These are phyloP conservation scores for Pipistrellus pygmaeus DNA, from an alignment of 2,797 vertebrate species.

Conservation along the genomic window DNA sequence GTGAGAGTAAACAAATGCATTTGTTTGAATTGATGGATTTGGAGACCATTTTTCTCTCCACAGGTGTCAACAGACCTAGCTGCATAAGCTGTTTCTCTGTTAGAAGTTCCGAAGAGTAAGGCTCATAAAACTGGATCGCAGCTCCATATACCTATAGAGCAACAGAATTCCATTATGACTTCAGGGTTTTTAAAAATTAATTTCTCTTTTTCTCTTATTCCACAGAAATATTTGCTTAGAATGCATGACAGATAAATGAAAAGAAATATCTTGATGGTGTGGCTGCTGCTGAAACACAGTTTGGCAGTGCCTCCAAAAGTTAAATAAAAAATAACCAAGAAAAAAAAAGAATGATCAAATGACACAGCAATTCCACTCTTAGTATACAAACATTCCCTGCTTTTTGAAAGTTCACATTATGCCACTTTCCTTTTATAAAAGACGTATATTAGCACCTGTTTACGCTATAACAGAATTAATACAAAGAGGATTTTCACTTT, in stretches of 20 bases:
- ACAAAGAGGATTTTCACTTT: not conserved
- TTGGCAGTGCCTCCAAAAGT: not conserved
- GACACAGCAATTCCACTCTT: not conserved
- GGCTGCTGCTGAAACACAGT: not conserved
- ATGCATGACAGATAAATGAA: not conserved
- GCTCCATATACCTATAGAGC: constrained; percentile 95
- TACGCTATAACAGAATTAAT: not conserved
- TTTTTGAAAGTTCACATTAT: not conserved
- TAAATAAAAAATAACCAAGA: constrained; percentile 10
- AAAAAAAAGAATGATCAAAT: not conserved
- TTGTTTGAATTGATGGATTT: constrained; percentile 97
- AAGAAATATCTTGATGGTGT: not conserved
- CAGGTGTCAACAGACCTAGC: constrained; percentile 94
- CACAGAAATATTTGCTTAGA: constrained; percentile 39
- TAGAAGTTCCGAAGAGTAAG: constrained; percentile 92
- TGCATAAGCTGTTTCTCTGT: constrained; percentile 96
- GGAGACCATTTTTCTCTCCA: constrained; percentile 95
- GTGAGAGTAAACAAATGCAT: constrained; percentile 98
- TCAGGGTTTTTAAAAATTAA: not conserved
- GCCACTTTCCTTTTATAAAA: not conserved
- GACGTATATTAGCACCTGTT: not conserved
- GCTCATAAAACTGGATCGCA: constrained; percentile 98
- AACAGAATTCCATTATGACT: constrained; percentile 49
- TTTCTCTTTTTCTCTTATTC: constrained; percentile 43
- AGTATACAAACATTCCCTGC: not conserved